phyloP scores from a whole-genome alignment of 1,140 invertebrate genomes.

The Drosophila azteca region DNA sequence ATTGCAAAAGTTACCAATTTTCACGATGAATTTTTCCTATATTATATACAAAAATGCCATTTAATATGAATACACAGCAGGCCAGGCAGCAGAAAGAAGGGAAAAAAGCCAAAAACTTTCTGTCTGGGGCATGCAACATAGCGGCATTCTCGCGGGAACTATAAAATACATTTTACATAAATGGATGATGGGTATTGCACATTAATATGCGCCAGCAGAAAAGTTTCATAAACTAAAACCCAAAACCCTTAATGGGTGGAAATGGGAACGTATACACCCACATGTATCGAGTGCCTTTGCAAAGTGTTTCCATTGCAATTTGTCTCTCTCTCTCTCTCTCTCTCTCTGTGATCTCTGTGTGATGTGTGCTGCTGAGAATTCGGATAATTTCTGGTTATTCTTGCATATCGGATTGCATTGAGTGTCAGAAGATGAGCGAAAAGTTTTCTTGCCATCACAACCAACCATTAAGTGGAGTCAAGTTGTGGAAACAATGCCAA shows the following conservation, averaged over 20 bases:
- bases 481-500: not conserved
- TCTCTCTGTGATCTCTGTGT: conserved; percentile 22
- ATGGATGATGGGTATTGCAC: conserved; percentile 58
- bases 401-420: conserved; percentile 8
- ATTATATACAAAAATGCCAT: conserved; percentile 24
- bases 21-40: conserved; percentile 53
- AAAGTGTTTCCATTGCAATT: conserved; percentile 49
- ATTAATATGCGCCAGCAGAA: conserved; percentile 65
- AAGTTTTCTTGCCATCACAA: conserved; percentile 31
- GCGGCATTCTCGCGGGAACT: conserved; percentile 62
- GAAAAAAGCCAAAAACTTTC: conserved; percentile 26
- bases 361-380: conserved; percentile 21
- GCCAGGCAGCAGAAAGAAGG: not conserved
- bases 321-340: too few species aligned
- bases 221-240: conserved; percentile 53
- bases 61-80: conserved; percentile 39
- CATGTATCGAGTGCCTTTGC: conserved; percentile 36
- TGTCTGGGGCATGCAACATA: conserved; percentile 38
- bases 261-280: conserved; percentile 17
- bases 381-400: conserved; percentile 53
- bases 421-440: not conserved
- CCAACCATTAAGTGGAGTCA: conserved; percentile 24
- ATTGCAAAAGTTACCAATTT: conserved; percentile 44
- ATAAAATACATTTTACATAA: conserved; percentile 79
- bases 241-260: conserved; percentile 1